Evolutionary conservation across 2,888 invertebrate genomes (phyloP).

Genomic region (Zeuzera pyrina): DNA sequence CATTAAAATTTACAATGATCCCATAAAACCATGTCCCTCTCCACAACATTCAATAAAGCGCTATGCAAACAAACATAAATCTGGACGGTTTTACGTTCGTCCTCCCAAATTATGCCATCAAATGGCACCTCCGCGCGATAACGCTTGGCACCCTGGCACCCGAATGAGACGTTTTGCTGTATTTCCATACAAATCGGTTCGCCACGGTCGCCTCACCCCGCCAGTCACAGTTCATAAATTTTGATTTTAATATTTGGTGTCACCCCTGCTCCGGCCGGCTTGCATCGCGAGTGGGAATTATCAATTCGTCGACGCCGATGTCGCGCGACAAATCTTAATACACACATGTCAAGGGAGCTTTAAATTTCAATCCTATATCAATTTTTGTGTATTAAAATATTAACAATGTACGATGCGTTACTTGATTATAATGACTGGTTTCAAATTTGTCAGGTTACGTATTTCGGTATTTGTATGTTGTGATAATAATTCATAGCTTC

Average conservation of each 20-base stretch:
- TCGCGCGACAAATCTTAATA: conserved; percentile 30
- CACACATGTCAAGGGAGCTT: conserved; percentile 16
- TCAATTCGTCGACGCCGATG: conserved; percentile 16
- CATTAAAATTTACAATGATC: conserved; percentile 15
- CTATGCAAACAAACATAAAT: conserved; percentile 57
- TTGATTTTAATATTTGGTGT: conserved; percentile 60
- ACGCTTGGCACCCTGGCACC: conserved; percentile 31
- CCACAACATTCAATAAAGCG: conserved; percentile 60
- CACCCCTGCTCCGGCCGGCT: conserved; percentile 20
- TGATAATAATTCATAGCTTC: too few species aligned
- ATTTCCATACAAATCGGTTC: conserved; percentile 71
- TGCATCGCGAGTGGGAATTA: conserved; percentile 10
- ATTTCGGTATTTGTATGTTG: too few species aligned
- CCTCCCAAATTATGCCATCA: conserved; percentile 66
- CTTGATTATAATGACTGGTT: neutral
- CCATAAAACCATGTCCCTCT: conserved; percentile 43
- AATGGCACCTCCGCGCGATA: conserved; percentile 49
- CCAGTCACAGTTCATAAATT: conserved; percentile 65
- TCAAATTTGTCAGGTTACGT: too few species aligned
- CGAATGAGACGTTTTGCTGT: conserved; percentile 44
- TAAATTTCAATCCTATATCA: conserved; percentile 12
- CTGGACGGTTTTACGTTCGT: conserved; percentile 52
- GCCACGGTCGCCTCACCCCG: conserved; percentile 38
- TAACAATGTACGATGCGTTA: too few species aligned
- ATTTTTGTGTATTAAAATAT: too few species aligned